These are phyloP conservation scores for Thymallus thymallus DNA, from an alignment of 2,113 vertebrate genomes.

Conservation along the genomic window DNA sequence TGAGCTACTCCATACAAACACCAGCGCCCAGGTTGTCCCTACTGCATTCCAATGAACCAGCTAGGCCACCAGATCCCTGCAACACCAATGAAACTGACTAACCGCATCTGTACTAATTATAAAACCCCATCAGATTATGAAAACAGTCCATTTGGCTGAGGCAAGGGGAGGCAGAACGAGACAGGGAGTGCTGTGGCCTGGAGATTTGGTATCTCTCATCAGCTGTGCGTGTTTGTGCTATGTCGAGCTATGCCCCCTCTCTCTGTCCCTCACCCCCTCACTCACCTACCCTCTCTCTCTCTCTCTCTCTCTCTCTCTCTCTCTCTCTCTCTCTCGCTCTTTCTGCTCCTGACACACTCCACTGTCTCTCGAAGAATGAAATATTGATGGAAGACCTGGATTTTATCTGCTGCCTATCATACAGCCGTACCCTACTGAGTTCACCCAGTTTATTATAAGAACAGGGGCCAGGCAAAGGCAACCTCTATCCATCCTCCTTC, in stretches of 20 bases:
- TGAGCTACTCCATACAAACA: background rate
- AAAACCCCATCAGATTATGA: constrained; percentile 44
- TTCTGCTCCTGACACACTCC: constrained; percentile 12
- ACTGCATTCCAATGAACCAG: background rate
- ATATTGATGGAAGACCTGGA: constrained; percentile 58
- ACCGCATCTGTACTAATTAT: constrained; percentile 39
- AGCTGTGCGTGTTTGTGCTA: constrained; percentile 1
- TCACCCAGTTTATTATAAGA: background rate
- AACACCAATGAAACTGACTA: background rate
- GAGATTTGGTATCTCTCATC: constrained; percentile 6
- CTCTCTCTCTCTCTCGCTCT: too few species aligned
- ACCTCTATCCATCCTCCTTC: background rate
- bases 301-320: too few species aligned
- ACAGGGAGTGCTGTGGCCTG: background rate
- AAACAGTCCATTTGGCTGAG: constrained; percentile 29
- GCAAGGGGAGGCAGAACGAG: background rate
- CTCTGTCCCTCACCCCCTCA: constrained; percentile 10
- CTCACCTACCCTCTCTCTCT: background rate
- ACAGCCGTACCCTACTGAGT: background rate
- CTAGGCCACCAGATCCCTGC: background rate
- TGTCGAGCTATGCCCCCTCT: too few species aligned
- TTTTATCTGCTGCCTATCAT: constrained; percentile 52
- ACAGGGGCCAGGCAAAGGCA: background rate
- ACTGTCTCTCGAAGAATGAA: constrained; percentile 48
- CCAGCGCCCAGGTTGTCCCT: background rate